Evolutionary conservation across 2,113 vertebrate species (phyloP).

Genomic region (Scomber scombrus): DNA sequence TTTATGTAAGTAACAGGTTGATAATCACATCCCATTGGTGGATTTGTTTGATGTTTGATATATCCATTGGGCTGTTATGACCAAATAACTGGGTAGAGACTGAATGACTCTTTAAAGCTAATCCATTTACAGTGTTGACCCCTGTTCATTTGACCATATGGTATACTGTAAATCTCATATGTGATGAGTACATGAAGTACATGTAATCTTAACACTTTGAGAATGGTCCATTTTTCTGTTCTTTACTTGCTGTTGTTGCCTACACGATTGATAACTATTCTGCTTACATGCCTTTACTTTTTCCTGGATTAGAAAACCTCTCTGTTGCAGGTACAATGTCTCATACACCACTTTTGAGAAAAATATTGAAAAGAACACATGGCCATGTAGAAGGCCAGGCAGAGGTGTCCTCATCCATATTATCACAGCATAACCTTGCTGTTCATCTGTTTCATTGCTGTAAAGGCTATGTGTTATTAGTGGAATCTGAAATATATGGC

Average conservation of each 20-base stretch:
- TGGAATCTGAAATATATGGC: constrained; percentile 29
- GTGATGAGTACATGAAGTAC: background rate
- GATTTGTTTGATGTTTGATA: background rate
- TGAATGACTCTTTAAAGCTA: too few species aligned
- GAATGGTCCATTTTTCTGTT: background rate
- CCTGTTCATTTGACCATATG: constrained; percentile 19
- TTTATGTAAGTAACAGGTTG: background rate
- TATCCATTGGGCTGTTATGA: background rate
- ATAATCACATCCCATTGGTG: background rate
- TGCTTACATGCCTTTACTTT: background rate
- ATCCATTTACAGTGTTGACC: background rate
- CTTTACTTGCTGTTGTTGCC: background rate
- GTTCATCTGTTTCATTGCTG: background rate
- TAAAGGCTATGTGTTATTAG: background rate
- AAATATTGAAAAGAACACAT: background rate
- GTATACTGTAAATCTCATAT: background rate
- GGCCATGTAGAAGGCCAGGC: too few species aligned
- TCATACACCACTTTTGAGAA: background rate
- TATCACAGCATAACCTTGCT: background rate
- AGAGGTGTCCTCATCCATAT: background rate
- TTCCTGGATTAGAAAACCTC: background rate
- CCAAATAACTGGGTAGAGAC: too few species aligned
- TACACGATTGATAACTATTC: too few species aligned
- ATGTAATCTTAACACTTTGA: background rate
- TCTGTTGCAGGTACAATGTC: background rate